Percentiles rank a stretch among this genome's conserved stretches.
Conservation (phyloP, 2,113 vertebrate species). For the Oxyura jamaicensis region DNA sequence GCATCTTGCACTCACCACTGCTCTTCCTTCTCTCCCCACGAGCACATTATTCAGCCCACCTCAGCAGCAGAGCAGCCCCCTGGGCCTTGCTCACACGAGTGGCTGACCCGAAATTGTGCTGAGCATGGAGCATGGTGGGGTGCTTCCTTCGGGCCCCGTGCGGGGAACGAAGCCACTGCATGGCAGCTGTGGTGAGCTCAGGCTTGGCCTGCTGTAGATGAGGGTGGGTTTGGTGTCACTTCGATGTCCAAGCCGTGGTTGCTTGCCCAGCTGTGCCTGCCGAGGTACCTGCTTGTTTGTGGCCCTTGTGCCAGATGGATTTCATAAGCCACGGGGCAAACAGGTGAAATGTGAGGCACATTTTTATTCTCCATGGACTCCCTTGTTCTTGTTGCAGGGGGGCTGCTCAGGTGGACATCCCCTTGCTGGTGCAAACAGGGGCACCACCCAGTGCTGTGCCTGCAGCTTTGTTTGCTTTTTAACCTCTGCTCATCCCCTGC, state of each 20-base stretch:
- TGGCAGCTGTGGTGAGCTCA: not conserved
- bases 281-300: not conserved
- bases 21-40: not conserved
- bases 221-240: accelerated
- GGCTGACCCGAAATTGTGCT: not conserved
- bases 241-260: not conserved
- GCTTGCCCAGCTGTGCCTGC: not conserved
- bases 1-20: accelerated
- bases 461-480: slow-evolving; percentile 29
- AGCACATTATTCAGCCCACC: not conserved
- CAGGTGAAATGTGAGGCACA: not conserved
- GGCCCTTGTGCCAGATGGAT: not conserved
- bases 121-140: accelerated
- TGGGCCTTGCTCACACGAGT: not conserved
- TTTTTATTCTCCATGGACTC: not conserved
- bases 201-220: not conserved
- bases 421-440: not conserved
- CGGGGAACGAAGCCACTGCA: accelerated
- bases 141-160: not conserved
- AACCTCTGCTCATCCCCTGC: slow-evolving; percentile 9
- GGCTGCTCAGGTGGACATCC: not conserved
- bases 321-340: not conserved
- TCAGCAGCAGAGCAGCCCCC: not conserved
- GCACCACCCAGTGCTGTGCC: not conserved
- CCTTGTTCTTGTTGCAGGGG: not conserved